Conservation (phyloP, 2,113 vertebrate genomes). For the Buteo buteo region DNA sequence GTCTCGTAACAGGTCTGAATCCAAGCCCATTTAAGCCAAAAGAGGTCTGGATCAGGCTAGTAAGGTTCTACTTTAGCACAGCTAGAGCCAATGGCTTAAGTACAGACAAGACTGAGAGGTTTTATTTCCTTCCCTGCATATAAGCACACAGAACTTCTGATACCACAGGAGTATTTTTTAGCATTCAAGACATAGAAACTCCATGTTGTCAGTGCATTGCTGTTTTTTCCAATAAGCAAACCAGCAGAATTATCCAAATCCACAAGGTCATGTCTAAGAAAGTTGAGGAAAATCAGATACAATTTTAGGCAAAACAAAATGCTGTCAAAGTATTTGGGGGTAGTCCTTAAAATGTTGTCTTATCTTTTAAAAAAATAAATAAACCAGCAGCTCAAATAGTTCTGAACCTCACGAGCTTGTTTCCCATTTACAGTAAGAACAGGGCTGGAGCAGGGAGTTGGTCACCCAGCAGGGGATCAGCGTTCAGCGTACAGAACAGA, state of each 20-base stretch:
- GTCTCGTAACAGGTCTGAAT: background rate
- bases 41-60: background rate
- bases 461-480: background rate
- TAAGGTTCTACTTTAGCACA: background rate
- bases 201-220: background rate
- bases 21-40: background rate
- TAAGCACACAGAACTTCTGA: background rate
- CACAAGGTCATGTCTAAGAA: background rate
- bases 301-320: background rate
- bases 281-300: background rate
- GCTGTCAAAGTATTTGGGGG: background rate
- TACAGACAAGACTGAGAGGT: background rate
- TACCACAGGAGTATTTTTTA: background rate
- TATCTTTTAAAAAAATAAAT: background rate
- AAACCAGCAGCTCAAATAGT: background rate
- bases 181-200: background rate
- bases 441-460: background rate
- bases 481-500: background rate
- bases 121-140: background rate
- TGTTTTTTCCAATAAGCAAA: background rate
- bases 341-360: background rate
- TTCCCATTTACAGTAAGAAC: background rate
- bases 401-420: background rate
- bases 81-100: background rate
- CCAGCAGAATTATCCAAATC: background rate